Evolutionary conservation across 2,888 invertebrate species (phyloP).

Genomic region (Muscina levida): DNA sequence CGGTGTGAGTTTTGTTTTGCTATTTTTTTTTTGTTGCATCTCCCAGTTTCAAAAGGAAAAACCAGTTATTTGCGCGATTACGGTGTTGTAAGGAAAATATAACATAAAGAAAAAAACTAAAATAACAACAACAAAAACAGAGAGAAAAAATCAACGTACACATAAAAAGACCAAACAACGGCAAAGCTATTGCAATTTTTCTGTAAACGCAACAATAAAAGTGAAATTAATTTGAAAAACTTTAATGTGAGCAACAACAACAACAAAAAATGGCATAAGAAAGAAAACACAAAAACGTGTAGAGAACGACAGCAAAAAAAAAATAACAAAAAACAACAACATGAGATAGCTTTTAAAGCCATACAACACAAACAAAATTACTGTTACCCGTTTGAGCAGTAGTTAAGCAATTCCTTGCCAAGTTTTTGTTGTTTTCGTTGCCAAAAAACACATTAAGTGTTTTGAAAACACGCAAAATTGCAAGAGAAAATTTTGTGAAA

Average conservation of each 20-base stretch:
- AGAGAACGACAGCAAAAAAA: background rate
- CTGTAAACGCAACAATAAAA: conserved; percentile 60
- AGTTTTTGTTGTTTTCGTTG: background rate
- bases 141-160: background rate
- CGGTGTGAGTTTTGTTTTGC: conserved; percentile 4
- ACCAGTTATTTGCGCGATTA: too few relatives aligned
- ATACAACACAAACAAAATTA: conserved; percentile 26
- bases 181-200: conserved; percentile 46
- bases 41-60: conserved; percentile 38
- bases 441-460: background rate
- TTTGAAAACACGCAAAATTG: conserved; percentile 25
- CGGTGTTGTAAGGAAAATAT: conserved; percentile 28
- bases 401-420: conserved; percentile 39
- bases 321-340: conserved; percentile 25
- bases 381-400: conserved; percentile 10
- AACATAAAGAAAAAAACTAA: background rate
- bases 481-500: conserved; percentile 5
- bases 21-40: conserved; percentile 43
- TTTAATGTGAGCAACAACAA: conserved; percentile 32
- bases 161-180: too few relatives aligned
- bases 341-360: conserved; percentile 33
- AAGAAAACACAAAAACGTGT: background rate
- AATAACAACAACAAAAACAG: background rate
- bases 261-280: background rate
- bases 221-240: conserved; percentile 65